Conservation (phyloP, 2,113 vertebrate genomes). For the Oreocharis arfaki region DNA sequence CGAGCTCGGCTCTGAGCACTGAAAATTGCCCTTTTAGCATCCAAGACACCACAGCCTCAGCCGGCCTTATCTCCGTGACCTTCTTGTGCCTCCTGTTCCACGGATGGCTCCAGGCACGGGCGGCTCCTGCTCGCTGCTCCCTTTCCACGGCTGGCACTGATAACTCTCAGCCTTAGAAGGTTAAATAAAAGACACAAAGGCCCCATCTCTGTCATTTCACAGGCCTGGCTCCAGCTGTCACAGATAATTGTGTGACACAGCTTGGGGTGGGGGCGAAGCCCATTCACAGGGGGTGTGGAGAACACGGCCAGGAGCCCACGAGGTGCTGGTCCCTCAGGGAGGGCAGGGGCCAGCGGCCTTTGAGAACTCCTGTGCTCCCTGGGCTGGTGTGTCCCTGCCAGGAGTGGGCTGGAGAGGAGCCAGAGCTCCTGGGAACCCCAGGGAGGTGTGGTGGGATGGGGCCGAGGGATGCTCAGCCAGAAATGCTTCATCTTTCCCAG, state of each 20-base stretch:
- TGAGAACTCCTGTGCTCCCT: not conserved
- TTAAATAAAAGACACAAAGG: not conserved
- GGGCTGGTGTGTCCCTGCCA: not conserved
- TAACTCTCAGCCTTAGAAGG: not conserved
- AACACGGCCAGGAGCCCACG: fast-evolving
- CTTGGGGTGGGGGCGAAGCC: not conserved
- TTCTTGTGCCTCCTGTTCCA: not conserved
- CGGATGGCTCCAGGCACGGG: not conserved
- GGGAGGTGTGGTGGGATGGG: not conserved
- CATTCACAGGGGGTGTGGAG: not conserved
- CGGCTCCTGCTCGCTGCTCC: not conserved
- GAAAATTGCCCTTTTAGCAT: not conserved
- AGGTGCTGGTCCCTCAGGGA: not conserved
- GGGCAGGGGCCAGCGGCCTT: not conserved
- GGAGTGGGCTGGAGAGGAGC: not conserved
- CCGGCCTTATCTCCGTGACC: not conserved
- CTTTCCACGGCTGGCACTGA: not conserved
- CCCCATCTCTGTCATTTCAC: not conserved
- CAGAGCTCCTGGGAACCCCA: not conserved
- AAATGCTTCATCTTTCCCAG: fast-evolving
- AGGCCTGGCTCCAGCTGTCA: not conserved
- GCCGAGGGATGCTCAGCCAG: not conserved
- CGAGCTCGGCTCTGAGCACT: not conserved
- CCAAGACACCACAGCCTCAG: fast-evolving
- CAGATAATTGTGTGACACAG: not conserved